Base-by-base conservation (phyloP, 2,888 invertebrate species). In the Athrips mouffetella region DNA sequence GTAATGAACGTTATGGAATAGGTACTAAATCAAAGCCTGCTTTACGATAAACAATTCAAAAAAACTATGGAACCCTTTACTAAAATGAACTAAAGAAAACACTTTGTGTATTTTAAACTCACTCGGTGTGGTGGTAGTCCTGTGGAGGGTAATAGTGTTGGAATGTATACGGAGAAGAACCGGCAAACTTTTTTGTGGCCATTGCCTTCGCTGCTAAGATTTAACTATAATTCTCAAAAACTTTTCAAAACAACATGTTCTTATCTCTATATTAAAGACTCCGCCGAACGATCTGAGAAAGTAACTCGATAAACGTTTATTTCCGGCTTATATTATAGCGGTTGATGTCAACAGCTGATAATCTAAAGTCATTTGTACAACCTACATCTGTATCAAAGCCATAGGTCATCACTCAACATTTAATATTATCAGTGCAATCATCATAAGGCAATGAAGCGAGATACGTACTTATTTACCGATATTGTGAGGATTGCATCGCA, bases 171-270 rank as follows among this genome's bases (percentile, higher is more conserved):
- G 90, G 90, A 8, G 91, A 90, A 23, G 79, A 70, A 35, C 81
- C 84, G 23, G 79, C 80, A 58, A 88, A 91, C 60, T 89, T 83
- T 15, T 65, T 62, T 6, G 90, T 90, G 3, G 90, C 89, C 91
- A 91, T 90, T 57, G 35, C 39, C n/a, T n/a, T n/a, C n/a, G n/a
- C n/a, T n/a, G n/a, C n/a, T n/a, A n/a, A n/a, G n/a, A n/a, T n/a
- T n/a, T n/a, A n/a, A n/a, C n/a, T n/a, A n/a, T n/a, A n/a, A n/a
- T n/a, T n/a, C n/a, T n/a, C n/a, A n/a, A n/a, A n/a, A n/a, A n/a
- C 7, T 37, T 11, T 37, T n/a, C 1, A 33, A 33, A 13, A 3
- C 30, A 30, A n/a, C 11, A 13, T 11, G 6, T 2, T 2, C 7
- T 33, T 16, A 13, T 33, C 33, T 16, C 33, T 16, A 16, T 13